A percentile compares a stretch with the other conserved stretches of the same genome.
These are phyloP conservation scores for Mionectes olivaceus DNA, from an alignment of 2,797 vertebrate species.

Conservation along the genomic window DNA sequence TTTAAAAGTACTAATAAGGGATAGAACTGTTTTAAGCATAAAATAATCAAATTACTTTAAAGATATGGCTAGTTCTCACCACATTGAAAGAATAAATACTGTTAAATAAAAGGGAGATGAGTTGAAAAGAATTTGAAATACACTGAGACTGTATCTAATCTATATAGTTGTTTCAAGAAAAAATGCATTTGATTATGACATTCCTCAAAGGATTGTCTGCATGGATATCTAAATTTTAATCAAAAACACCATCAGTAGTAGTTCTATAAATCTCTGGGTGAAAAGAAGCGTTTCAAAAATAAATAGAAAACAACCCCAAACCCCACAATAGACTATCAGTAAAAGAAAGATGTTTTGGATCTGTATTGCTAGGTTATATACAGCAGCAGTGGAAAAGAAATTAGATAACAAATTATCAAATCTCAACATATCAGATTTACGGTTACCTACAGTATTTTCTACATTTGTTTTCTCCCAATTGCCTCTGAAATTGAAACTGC, in stretches of 20 bases:
- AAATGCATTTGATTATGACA: background rate
- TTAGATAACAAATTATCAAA: background rate
- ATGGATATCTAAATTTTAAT: background rate
- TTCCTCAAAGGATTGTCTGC: background rate
- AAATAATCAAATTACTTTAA: constrained; percentile 60
- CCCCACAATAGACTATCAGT: background rate
- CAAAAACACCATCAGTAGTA: background rate
- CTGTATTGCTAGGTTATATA: background rate
- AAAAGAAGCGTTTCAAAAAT: background rate
- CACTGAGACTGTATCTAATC: background rate
- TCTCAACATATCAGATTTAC: fast-evolving
- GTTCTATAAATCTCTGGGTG: background rate
- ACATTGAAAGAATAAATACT: constrained; percentile 22
- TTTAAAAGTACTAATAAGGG: constrained; percentile 66
- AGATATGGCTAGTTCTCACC: background rate
- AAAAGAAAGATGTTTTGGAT: background rate
- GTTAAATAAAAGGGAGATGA: background rate
- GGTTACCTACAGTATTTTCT: background rate
- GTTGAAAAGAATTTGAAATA: background rate
- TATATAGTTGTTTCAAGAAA: background rate
- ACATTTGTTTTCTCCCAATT: background rate
- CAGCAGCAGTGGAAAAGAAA: background rate
- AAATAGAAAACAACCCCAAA: background rate
- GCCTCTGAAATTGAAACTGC: background rate
- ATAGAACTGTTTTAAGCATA: constrained; percentile 34